Evolutionary conservation across 2,888 invertebrate genomes (phyloP).

Genomic region (Lycophotia porphyrea): DNA sequence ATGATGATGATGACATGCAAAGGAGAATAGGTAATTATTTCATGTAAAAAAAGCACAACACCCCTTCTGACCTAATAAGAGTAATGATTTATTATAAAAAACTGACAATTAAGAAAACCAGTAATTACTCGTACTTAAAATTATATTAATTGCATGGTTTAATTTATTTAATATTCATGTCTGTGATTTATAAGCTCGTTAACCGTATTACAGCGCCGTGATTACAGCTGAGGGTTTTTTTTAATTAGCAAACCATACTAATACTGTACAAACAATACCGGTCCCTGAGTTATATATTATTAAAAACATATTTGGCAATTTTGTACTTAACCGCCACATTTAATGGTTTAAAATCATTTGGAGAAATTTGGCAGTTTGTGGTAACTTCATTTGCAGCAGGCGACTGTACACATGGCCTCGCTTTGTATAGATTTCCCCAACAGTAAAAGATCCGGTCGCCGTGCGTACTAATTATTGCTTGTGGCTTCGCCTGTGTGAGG

Average conservation of each 20-base stretch:
- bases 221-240: constrained; percentile 2
- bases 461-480: too few species aligned
- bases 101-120: constrained; percentile 9
- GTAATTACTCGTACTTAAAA: not conserved
- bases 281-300: not conserved
- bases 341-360: too few species aligned
- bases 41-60: not conserved
- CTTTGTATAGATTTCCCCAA: too few species aligned
- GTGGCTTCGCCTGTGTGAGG: too few species aligned
- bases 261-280: constrained; percentile 13
- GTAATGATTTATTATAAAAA: not conserved
- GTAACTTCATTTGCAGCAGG: too few species aligned
- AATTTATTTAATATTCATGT: not conserved
- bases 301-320: not conserved
- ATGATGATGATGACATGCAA: too few species aligned
- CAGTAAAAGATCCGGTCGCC: too few species aligned
- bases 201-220: constrained; percentile 1
- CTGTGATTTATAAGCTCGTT: constrained; percentile 28
- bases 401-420: too few species aligned
- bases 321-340: too few species aligned
- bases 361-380: too few species aligned
- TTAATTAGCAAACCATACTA: constrained; percentile 1
- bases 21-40: not conserved
- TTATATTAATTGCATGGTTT: not conserved
- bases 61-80: not conserved